A percentile compares a stretch with the other conserved stretches of the same genome.
Conservation (phyloP, 2,113 vertebrate species). For the Chamaea fasciata region DNA sequence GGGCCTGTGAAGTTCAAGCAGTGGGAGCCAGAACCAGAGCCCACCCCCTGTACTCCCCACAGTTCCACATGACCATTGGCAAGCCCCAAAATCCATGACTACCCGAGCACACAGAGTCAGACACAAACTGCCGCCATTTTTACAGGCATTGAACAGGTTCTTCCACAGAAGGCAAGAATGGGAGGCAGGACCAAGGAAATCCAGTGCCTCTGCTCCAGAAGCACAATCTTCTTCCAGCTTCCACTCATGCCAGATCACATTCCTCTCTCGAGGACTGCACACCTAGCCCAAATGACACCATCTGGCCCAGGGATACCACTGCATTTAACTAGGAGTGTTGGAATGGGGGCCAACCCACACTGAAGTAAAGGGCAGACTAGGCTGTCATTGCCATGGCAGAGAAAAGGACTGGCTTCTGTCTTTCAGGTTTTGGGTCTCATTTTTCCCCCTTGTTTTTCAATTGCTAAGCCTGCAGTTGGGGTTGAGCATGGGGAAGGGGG, state of each 20-base stretch:
- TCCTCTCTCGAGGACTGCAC: background rate
- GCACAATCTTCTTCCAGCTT: background rate
- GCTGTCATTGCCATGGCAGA: background rate
- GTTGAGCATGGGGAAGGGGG: slow-evolving; percentile 44
- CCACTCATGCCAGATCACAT: background rate
- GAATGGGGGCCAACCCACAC: background rate
- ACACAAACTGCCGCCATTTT: background rate
- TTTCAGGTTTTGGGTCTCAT: background rate
- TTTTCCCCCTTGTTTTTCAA: background rate
- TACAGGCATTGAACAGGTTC: background rate
- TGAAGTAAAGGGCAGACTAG: background rate
- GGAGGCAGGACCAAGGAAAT: background rate
- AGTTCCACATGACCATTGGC: rapidly evolving
- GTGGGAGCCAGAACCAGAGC: background rate
- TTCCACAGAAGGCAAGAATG: background rate
- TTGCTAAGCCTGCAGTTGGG: slow-evolving; percentile 45
- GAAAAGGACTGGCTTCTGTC: background rate
- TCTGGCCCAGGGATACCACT: background rate
- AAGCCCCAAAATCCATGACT: background rate
- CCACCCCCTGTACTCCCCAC: too few species aligned
- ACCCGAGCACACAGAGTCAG: background rate
- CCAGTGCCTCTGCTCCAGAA: background rate
- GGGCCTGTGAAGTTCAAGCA: background rate
- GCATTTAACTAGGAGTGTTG: background rate
- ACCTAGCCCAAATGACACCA: background rate